Evolutionary conservation across 2,797 vertebrate genomes (phyloP), one percentile per base, ranked within the genome.

Genomic region (Sebastes minor): DNA sequence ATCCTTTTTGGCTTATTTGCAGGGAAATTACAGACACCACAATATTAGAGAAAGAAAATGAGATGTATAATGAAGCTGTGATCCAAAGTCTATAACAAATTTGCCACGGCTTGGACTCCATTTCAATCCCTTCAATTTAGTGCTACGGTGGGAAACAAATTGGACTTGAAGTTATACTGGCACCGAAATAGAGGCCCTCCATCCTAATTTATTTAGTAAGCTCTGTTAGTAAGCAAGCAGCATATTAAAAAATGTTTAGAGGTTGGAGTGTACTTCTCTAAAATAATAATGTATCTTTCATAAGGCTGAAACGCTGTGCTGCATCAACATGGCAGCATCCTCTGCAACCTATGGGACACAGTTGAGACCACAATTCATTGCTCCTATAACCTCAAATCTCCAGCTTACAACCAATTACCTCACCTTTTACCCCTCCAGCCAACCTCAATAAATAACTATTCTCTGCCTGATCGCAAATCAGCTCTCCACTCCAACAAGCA

Each of bases 31-130:
- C 80, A 87, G 74, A 68, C 79, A 38, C 23, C n/a, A 61, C 78
- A 83, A 81, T 85, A 86, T 90, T 84, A 86, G 83, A 86, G 69
- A 72, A 80, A 63, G 86, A 87, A 92, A 92, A 93, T 91, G 38
- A 91, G 78, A 90, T 86, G 79, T 74, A 91, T 92, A 90, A 93
- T 90, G 82, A 91, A 88, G 84, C 75, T 52, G 71, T 78, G 85
- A 88, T 92, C 84, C 86, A 81, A 83, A 81, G 88, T 86, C 73
- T 82, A 77, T 72, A 68, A 76, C 59, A 76, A 69, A 86, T 90
- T 80, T 88, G 60, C 68, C 25, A 25, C 42, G 69, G 78, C 83
- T 63, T 56, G 67, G 88, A 67, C 77, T 68, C 87, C 76, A 65
- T 91, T 87, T 89, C 71, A 77, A 79, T 89, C 67, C 28, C 33